These are phyloP conservation scores for Eupristina koningsbergeri DNA, from an alignment of 1,140 invertebrate genomes.

Conservation along the genomic window DNA sequence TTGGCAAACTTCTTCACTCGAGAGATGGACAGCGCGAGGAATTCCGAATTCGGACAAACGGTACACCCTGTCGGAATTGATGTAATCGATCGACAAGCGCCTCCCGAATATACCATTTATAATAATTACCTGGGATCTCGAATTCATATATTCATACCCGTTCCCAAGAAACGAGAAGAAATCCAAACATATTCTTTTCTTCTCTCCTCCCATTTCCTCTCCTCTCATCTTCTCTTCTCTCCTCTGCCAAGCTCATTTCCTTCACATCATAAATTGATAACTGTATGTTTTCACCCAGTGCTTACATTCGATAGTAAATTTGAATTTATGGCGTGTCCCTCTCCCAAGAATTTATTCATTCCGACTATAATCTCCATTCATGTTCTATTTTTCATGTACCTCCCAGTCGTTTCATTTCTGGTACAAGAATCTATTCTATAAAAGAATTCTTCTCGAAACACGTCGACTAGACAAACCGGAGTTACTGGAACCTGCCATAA, in stretches of 20 bases:
- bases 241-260: not conserved
- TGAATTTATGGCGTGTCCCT: no score
- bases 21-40: not conserved
- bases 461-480: no score
- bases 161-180: not conserved
- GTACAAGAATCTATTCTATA: not conserved
- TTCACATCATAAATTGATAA: constrained; percentile 15
- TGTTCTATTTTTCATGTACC: not conserved
- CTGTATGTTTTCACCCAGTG: not conserved
- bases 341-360: no score
- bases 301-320: no score
- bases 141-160: not conserved
- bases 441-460: not conserved
- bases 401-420: no score
- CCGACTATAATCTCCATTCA: not conserved
- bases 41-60: not conserved
- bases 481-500: not conserved
- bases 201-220: no score
- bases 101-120: not conserved
- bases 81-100: constrained; percentile 23
- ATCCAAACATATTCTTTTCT: not conserved
- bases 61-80: not conserved
- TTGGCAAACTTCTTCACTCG: no score
- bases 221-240: no score
- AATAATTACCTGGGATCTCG: not conserved